Percentiles rank a stretch among this genome's conserved stretches.
These are phyloP conservation scores for Lithophane socia DNA, from an alignment of 2,888 invertebrate genomes.

Conservation along the genomic window DNA sequence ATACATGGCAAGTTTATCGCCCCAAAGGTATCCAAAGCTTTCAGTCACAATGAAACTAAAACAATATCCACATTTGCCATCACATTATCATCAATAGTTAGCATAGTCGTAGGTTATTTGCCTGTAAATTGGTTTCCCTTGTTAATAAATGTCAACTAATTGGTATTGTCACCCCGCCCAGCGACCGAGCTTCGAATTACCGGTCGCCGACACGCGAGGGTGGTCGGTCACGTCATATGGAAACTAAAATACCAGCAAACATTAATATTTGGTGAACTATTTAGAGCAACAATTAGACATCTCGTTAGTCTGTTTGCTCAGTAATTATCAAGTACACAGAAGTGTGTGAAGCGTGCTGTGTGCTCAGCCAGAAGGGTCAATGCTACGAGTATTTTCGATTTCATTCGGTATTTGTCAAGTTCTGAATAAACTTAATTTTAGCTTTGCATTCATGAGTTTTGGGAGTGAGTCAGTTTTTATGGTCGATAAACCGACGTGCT, in stretches of 20 bases:
- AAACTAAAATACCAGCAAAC: slow-evolving; percentile 72
- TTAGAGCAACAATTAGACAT: slow-evolving; percentile 81
- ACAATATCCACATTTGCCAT: slow-evolving; percentile 31
- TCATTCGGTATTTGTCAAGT: slow-evolving; percentile 66
- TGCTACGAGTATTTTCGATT: slow-evolving; percentile 74
- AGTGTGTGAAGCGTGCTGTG: slow-evolving; percentile 69
- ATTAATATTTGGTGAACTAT: slow-evolving; percentile 79
- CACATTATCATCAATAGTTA: slow-evolving; percentile 48
- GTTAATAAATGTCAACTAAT: slow-evolving; percentile 63
- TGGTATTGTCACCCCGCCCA: slow-evolving; percentile 61
- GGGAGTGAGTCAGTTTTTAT: slow-evolving; percentile 41
- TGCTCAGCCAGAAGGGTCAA: slow-evolving; percentile 74
- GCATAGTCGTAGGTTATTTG: slow-evolving; percentile 52
- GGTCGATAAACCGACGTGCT: slow-evolving; percentile 32
- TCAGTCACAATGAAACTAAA: slow-evolving; percentile 26
- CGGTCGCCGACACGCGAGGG: slow-evolving; percentile 59
- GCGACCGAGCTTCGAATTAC: slow-evolving; percentile 49
- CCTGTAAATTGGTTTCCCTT: slow-evolving; percentile 65
- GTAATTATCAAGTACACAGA: slow-evolving; percentile 71
- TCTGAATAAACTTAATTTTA: slow-evolving; percentile 61
- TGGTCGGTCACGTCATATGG: slow-evolving; percentile 51
- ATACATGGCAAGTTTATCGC: background rate
- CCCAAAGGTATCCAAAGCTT: slow-evolving; percentile 22
- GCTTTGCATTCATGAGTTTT: slow-evolving; percentile 59
- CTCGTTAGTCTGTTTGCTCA: slow-evolving; percentile 76